Evolutionary conservation across 2,113 vertebrate genomes (phyloP).

Genomic region (Lophura nycthemera): DNA sequence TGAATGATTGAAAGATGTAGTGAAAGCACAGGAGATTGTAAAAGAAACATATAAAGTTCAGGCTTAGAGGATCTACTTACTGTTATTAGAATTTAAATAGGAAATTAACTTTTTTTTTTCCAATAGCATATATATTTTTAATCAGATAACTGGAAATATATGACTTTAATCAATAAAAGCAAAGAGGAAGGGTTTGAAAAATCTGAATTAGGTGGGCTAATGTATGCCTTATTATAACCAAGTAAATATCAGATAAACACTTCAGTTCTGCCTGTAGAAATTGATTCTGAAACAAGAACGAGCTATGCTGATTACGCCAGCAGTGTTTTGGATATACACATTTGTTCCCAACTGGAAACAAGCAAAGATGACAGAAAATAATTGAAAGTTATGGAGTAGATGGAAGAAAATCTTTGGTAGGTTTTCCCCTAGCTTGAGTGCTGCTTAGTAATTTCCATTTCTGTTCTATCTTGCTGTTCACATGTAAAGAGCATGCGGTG

Average conservation of each 20-base stretch:
- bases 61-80: not conserved
- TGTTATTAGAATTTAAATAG: not conserved
- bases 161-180: not conserved
- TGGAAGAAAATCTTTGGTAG: not conserved
- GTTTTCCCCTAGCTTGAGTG: not conserved
- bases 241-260: not conserved
- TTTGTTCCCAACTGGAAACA: not conserved
- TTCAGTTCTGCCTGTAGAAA: not conserved
- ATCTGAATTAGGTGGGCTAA: not conserved
- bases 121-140: not conserved
- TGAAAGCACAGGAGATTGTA: not conserved
- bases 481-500: accelerated
- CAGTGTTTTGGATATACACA: not conserved
- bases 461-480: accelerated
- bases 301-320: not conserved
- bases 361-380: not conserved
- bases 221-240: not conserved
- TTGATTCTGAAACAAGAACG: not conserved
- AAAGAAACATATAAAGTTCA: not conserved
- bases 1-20: not conserved
- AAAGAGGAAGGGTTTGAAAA: not conserved
- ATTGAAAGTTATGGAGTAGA: not conserved
- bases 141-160: not conserved
- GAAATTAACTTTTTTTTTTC: not conserved
- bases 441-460: not conserved